Conservation (phyloP, 2,797 vertebrate genomes). For the Diplodus puntazzo region DNA sequence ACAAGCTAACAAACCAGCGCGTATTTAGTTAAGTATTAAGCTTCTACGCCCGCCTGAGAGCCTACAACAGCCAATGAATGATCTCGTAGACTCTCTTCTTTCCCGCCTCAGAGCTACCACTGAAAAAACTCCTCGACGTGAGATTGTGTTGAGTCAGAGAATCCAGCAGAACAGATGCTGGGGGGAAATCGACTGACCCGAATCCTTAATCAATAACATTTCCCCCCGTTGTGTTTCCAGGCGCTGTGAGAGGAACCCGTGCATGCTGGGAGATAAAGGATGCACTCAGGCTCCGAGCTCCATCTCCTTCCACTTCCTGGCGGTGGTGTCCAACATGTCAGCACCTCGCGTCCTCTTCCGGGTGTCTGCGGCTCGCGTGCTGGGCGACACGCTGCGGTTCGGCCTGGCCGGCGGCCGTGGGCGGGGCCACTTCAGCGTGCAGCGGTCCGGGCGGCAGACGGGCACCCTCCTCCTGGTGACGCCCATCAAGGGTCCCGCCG, state of each 20-base stretch:
- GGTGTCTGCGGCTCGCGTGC: conserved; percentile 83
- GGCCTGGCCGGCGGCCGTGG: conserved; percentile 76
- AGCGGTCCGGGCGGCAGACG: conserved; percentile 81
- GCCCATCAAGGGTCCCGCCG: conserved; percentile 81
- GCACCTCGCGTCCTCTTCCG: conserved; percentile 88
- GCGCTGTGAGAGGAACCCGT: conserved; percentile 90
- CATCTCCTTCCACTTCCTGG: conserved; percentile 90
- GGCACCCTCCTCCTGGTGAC: conserved; percentile 88
- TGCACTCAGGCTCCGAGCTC: conserved; percentile 87
- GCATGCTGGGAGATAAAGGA: conserved; percentile 82
- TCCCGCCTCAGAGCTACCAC: no score
- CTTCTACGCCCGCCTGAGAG: no score
- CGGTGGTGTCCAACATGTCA: conserved; percentile 87
- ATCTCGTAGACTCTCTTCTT: no score
- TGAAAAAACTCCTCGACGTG: no score
- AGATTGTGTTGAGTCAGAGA: no score
- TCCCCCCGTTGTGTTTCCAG: conserved; percentile 62
- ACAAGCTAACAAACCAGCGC: no score
- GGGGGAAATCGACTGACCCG: no score
- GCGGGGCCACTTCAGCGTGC: conserved; percentile 81
- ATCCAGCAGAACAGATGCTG: no score
- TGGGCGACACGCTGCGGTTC: conserved; percentile 88
- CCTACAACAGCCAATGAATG: no score
- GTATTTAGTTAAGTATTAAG: no score
- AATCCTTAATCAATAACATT: no score